Percentiles rank a stretch among this genome's conserved stretches.
Evolutionary conservation across 2,797 vertebrate genomes (phyloP).

Genomic region (Dryobates pubescens): DNA sequence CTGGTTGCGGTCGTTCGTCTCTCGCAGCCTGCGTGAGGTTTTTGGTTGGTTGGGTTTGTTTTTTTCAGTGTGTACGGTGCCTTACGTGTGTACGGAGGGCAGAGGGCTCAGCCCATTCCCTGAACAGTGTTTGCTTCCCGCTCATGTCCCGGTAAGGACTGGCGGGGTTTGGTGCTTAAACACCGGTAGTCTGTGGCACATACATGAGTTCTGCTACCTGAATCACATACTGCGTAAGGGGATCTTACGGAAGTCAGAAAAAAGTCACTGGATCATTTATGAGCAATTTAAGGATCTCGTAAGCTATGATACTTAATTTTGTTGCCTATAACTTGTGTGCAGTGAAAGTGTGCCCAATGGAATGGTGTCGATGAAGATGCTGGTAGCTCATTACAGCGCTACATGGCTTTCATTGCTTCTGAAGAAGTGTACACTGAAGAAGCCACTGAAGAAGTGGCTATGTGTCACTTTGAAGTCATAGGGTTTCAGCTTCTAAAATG

Average conservation of each 20-base stretch:
- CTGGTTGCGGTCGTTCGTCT: fast-evolving
- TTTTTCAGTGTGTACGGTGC: fast-evolving
- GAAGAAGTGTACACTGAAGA: background rate
- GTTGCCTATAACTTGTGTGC: too few relatives aligned
- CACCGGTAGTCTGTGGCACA: fast-evolving
- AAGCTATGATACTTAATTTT: background rate
- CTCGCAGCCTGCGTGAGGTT: fast-evolving
- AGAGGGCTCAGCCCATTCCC: fast-evolving
- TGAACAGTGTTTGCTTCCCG: fast-evolving
- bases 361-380: fast-evolving
- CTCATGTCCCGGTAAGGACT: fast-evolving
- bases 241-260: fast-evolving
- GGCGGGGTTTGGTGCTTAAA: fast-evolving
- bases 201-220: too few relatives aligned
- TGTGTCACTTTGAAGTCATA: background rate
- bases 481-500: background rate
- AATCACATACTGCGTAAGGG: fast-evolving
- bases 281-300: fast-evolving
- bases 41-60: too few relatives aligned
- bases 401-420: background rate
- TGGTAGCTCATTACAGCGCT: fast-evolving
- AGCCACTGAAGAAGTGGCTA: too few relatives aligned
- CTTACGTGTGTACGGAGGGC: fast-evolving
- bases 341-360: too few relatives aligned
- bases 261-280: fast-evolving